These are phyloP conservation scores for Dryobota labecula DNA, from an alignment of 2,888 invertebrate species.

Conservation along the genomic window DNA sequence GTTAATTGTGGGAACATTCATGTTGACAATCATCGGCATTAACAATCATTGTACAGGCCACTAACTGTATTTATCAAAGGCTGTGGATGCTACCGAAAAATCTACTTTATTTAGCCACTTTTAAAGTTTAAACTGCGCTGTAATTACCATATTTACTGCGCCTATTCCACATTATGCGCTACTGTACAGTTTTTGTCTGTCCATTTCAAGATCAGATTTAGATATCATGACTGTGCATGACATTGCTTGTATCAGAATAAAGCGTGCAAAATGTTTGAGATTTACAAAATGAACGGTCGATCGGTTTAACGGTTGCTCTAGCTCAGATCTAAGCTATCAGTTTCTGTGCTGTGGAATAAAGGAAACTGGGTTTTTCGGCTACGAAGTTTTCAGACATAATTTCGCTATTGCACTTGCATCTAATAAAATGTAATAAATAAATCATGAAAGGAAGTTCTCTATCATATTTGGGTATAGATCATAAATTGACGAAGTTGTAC, in stretches of 20 bases:
- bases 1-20: slow-evolving; percentile 67
- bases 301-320: no score
- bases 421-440: no score
- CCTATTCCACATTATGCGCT: slow-evolving; percentile 30
- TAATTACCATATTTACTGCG: background rate
- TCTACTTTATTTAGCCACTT: background rate
- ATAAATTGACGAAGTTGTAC: no score
- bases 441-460: background rate
- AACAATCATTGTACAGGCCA: slow-evolving; percentile 48
- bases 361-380: background rate
- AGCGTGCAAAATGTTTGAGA: slow-evolving; percentile 11
- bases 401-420: background rate
- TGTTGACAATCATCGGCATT: slow-evolving; percentile 60
- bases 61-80: slow-evolving; percentile 45
- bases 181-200: slow-evolving; percentile 52
- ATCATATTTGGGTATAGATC: no score
- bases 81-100: background rate
- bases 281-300: slow-evolving; percentile 10
- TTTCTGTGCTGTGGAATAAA: background rate
- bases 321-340: no score
- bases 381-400: background rate
- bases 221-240: slow-evolving; percentile 40
- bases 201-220: slow-evolving; percentile 45
- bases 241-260: slow-evolving; percentile 25
- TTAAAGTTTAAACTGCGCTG: slow-evolving; percentile 22